These are phyloP conservation scores for Hoplias malabaricus DNA, from an alignment of 2,113 vertebrate species.

Conservation along the genomic window DNA sequence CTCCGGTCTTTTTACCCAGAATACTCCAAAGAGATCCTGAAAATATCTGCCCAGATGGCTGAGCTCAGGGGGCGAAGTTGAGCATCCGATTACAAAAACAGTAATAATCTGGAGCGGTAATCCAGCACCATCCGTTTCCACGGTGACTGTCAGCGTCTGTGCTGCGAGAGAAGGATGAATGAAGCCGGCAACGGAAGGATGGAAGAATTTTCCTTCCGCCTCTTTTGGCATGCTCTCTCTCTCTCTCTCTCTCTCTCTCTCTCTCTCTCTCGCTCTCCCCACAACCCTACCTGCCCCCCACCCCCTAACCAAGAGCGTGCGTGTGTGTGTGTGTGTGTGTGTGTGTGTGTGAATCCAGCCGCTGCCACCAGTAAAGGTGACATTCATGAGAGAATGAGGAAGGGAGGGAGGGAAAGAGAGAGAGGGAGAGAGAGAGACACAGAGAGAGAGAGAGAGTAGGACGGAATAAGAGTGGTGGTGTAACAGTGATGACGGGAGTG, in stretches of 20 bases:
- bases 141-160: constrained; percentile 61
- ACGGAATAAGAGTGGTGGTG: neutral
- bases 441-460: constrained; percentile 27
- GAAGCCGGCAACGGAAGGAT: constrained; percentile 58
- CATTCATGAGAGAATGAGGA: constrained; percentile 72
- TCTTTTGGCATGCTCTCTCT: constrained; percentile 69
- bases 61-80: constrained; percentile 22
- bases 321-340: constrained; percentile 51
- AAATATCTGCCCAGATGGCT: constrained; percentile 3
- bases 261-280: constrained; percentile 52
- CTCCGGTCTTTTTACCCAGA: neutral
- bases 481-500: neutral
- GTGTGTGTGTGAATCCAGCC: constrained; percentile 65
- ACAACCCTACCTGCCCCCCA: constrained; percentile 46
- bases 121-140: constrained; percentile 68
- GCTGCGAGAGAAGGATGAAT: constrained; percentile 56
- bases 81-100: constrained; percentile 44
- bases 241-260: constrained; percentile 38
- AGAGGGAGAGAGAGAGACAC: constrained; percentile 17
- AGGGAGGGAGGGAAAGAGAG: constrained; percentile 38
- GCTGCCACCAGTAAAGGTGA: constrained; percentile 80
- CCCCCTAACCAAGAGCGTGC: constrained; percentile 65
- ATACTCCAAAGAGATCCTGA: constrained; percentile 32
- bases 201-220: constrained; percentile 68
- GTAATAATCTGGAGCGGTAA: constrained; percentile 62